These are phyloP conservation scores for Drosophila sordidapex DNA, from an alignment of 2,888 invertebrate species.

Conservation along the genomic window DNA sequence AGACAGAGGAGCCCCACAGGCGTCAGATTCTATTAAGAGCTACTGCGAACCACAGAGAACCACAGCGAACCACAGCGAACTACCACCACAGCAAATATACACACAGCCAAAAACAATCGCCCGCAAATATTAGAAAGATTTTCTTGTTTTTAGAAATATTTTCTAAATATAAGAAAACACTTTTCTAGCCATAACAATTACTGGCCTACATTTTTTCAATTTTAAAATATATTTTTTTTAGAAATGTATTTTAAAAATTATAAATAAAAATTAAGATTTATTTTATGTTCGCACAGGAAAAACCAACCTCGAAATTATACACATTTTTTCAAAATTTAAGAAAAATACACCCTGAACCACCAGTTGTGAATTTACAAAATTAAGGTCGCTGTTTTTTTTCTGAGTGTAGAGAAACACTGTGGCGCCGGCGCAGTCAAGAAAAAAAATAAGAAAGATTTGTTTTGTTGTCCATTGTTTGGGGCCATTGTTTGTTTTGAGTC, in stretches of 20 bases:
- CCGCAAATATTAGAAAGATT: not conserved
- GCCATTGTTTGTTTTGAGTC: slow-evolving; percentile 50
- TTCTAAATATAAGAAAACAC: not conserved
- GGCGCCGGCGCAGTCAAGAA: slow-evolving; percentile 26
- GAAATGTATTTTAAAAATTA: no score
- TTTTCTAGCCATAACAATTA: not conserved
- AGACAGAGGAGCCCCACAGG: slow-evolving; percentile 60
- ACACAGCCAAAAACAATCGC: not conserved
- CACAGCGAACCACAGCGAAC: slow-evolving; percentile 17
- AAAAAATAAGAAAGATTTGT: slow-evolving; percentile 4
- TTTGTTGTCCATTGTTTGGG: slow-evolving; percentile 31
- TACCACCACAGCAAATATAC: slow-evolving; percentile 8
- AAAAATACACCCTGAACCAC: no score
- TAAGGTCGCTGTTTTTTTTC: not conserved
- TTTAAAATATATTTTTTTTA: no score
- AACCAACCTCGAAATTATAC: no score
- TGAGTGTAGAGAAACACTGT: slow-evolving; percentile 1
- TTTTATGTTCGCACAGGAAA: no score
- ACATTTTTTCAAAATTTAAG: no score
- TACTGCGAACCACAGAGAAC: slow-evolving; percentile 16
- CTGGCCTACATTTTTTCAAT: not conserved
- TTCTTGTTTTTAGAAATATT: not conserved
- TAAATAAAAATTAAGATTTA: no score
- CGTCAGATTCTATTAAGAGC: slow-evolving; percentile 61
- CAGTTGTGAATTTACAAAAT: no score